Evolutionary conservation across 2,888 invertebrate genomes (phyloP).

Genomic region (Tuberolachnus salignus): DNA sequence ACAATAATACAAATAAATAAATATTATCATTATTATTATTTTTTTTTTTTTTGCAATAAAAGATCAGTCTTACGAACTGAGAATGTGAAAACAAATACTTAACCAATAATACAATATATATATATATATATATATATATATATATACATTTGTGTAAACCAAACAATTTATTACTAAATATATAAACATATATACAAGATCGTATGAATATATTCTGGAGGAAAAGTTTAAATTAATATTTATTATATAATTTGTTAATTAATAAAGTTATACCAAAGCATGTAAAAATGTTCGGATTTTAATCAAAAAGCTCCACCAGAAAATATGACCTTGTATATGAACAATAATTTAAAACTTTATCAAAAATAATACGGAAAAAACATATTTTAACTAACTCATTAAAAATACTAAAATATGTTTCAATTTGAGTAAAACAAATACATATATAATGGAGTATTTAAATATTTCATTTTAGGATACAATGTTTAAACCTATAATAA

Average conservation of each 20-base stretch:
- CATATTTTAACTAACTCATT: not conserved
- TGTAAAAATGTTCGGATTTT: not conserved
- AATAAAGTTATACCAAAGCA: not conserved
- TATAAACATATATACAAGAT: not conserved
- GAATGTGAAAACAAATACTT: conserved; percentile 13
- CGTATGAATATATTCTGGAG: not conserved
- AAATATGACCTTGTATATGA: not conserved
- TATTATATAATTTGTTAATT: not conserved
- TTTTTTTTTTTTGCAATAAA: conserved; percentile 15
- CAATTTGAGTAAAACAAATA: conserved; percentile 20
- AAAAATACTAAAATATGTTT: conserved; percentile 1
- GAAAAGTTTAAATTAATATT: not conserved
- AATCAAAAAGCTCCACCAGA: not conserved
- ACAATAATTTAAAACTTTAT: not conserved
- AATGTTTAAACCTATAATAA: conserved; percentile 11
- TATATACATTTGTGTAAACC: conserved; percentile 6
- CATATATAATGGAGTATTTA: not conserved
- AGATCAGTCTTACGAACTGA: conserved; percentile 49
- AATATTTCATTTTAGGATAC: conserved; percentile 2
- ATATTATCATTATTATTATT: no score
- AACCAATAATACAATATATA: not conserved
- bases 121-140: no score
- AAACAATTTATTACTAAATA: conserved; percentile 8
- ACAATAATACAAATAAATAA: not conserved
- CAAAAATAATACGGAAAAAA: conserved; percentile 3